A percentile compares a stretch with the other conserved stretches of the same genome.
Evolutionary conservation across 2,797 vertebrate species (phyloP).

Genomic region (Anniella stebbinsi): DNA sequence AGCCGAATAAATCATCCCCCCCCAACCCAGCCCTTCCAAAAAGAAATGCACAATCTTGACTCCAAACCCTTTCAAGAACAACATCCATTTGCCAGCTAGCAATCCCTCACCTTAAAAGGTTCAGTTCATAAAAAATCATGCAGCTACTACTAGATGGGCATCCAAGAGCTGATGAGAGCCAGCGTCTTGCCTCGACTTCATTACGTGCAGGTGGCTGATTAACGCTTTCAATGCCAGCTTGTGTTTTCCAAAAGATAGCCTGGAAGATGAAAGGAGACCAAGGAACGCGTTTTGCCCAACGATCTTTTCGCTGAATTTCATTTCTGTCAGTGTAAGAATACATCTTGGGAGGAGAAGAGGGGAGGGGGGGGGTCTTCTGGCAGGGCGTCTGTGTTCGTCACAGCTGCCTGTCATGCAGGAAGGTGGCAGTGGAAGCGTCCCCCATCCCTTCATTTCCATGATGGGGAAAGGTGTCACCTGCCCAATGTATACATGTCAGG

Average conservation of each 20-base stretch:
- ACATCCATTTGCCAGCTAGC: not conserved
- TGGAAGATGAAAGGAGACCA: not conserved
- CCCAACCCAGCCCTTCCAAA: not conserved
- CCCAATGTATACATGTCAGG: not conserved
- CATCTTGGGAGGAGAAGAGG: too few species aligned
- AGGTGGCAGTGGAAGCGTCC: too few species aligned
- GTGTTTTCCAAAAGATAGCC: not conserved
- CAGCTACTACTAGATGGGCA: not conserved
- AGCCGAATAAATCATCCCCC: not conserved
- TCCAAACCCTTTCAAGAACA: not conserved
- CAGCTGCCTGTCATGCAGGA: not conserved
- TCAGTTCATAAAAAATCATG: conserved; percentile 19
- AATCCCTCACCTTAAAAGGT: not conserved
- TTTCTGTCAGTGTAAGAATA: not conserved
- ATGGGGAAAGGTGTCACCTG: not conserved
- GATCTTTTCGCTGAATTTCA: too few species aligned
- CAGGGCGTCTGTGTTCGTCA: not conserved
- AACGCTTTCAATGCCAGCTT: not conserved
- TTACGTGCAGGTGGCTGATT: not conserved
- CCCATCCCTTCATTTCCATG: too few species aligned
- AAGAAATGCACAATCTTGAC: not conserved
- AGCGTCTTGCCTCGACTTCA: accelerated
- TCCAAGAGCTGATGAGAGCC: not conserved
- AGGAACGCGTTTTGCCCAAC: not conserved
- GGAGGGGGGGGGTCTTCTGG: not conserved